Evolutionary conservation across 2,797 vertebrate species (phyloP), one percentile per base, ranked within the genome.

Genomic region (Nannoperca obscura): DNA sequence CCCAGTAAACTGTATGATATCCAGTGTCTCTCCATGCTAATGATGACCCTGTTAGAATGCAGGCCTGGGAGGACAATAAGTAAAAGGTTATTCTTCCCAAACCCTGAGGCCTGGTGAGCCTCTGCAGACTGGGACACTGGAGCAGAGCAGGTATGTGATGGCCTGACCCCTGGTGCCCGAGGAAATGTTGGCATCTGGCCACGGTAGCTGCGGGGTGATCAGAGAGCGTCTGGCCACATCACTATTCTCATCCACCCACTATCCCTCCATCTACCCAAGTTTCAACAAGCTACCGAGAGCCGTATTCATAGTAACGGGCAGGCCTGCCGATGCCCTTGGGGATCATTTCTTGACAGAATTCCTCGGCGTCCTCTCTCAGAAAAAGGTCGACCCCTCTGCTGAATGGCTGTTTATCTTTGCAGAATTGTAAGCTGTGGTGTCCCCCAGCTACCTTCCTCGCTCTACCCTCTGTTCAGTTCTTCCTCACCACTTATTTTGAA

Each of bases 241-340:
- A 55, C 87, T 87, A 89, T 91, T 89, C 88, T 83, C 78, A 77
- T 84, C 84, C 88, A 85, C 87, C 87, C 86, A 89, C 89, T 55
- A 86, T 84, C 72, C 61, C 84, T 91, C 74, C 44, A 32, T 91
- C 80, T 66, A 57, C 58, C 76, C 34, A 55, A 81, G 90, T 86
- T 71, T 75, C 53, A 50, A 42, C 77, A 50, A 71, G 77, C 76
- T 65, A 74, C 61, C 20, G 6, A 76, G 84, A 78, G 86, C 85
- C 3, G 94, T 95, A 87, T 88, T 84, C 93, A 95, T 95, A 91
- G 95, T 90, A 94, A 95, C 94, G 36, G 50, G 69, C 83, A 71
- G 91, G 87, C 87, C 78, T 81, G 83, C 86, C 22, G 64, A 86
- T 94, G 94, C 91, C 93, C 92, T 92, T 91, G 89, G 84, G 89